A percentile compares a stretch with the other conserved stretches of the same genome.
Evolutionary conservation across 2,113 vertebrate species (phyloP).

Genomic region (Ammodytes marinus): DNA sequence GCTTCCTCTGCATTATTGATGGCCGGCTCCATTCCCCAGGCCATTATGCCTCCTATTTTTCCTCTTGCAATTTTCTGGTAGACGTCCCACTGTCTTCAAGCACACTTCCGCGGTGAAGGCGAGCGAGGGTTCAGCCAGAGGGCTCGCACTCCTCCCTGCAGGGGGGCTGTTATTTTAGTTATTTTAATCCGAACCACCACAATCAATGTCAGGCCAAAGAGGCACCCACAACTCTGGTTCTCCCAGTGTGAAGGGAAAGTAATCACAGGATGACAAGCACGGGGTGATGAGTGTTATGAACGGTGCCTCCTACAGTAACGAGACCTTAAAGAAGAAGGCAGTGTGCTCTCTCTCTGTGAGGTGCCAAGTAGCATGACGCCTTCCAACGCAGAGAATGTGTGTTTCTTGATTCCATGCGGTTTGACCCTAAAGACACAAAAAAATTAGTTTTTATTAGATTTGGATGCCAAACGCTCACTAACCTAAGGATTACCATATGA

Average conservation of each 20-base stretch:
- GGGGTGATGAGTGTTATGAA: conserved; percentile 42
- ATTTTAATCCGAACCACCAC: conserved; percentile 65
- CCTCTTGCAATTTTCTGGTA: conserved; percentile 71
- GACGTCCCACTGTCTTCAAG: conserved; percentile 75
- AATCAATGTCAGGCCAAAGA: conserved; percentile 48
- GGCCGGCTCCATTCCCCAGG: conserved; percentile 66
- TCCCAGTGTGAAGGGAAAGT: conserved; percentile 49
- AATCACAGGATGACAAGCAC: conserved; percentile 60
- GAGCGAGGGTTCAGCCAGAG: conserved; percentile 63
- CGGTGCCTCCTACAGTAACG: conserved; percentile 39
- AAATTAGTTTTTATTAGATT: conserved; percentile 34
- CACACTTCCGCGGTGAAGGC: conserved; percentile 59
- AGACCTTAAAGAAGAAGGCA: conserved; percentile 4
- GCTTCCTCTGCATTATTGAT: conserved; percentile 84
- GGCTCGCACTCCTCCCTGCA: conserved; percentile 45
- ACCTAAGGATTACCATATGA: conserved; percentile 56
- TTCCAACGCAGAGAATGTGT: not conserved
- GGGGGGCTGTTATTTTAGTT: conserved; percentile 50
- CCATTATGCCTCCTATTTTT: conserved; percentile 78
- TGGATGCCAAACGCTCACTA: conserved; percentile 40
- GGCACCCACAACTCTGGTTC: conserved; percentile 32
- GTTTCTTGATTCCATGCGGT: not conserved
- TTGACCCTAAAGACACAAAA: conserved; percentile 51
- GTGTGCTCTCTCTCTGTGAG: conserved; percentile 24
- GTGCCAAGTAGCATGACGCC: conserved; percentile 30